Evolutionary conservation across 1,140 invertebrate genomes (phyloP).

Genomic region (Thalassaphorura encarpata): DNA sequence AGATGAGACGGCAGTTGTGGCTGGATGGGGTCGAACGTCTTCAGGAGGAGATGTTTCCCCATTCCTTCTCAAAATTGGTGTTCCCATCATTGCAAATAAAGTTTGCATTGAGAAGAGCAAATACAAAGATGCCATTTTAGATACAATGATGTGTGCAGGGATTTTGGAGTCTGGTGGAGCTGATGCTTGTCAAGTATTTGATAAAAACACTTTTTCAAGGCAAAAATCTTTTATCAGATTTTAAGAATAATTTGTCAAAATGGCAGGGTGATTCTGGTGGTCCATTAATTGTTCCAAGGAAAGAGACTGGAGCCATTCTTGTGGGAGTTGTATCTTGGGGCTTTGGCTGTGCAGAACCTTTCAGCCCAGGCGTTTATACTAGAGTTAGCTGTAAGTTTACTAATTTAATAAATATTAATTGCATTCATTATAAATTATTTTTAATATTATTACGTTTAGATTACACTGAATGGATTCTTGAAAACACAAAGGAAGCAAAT

Average conservation of each 20-base stretch:
- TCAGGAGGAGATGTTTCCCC: slow-evolving; percentile 10
- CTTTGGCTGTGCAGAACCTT: slow-evolving; percentile 2
- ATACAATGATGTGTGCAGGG: slow-evolving; percentile 6
- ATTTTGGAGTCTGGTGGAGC: neutral
- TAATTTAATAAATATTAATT: neutral
- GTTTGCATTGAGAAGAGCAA: slow-evolving; percentile 9
- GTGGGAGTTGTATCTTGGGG: slow-evolving; percentile 13
- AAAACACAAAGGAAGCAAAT: slow-evolving; percentile 16
- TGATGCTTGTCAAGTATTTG: slow-evolving; percentile 3
- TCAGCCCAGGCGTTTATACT: slow-evolving; percentile 6
- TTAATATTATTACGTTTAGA: neutral
- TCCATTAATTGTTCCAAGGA: neutral
- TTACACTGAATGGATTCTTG: slow-evolving; percentile 18
- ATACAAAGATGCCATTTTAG: neutral
- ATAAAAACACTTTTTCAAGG: neutral
- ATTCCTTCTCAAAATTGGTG: slow-evolving; percentile 8
- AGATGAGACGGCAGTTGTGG: slow-evolving; percentile 1
- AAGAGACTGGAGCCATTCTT: neutral
- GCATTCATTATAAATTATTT: neutral
- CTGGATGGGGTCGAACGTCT: slow-evolving; percentile 5
- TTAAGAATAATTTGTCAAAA: neutral
- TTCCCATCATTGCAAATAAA: slow-evolving; percentile 15
- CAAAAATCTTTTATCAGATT: neutral
- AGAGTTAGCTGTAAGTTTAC: neutral
- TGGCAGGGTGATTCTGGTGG: slow-evolving; percentile 7